Evolutionary conservation across 2,797 vertebrate genomes (phyloP).

Genomic region (Sebastes diploproa): DNA sequence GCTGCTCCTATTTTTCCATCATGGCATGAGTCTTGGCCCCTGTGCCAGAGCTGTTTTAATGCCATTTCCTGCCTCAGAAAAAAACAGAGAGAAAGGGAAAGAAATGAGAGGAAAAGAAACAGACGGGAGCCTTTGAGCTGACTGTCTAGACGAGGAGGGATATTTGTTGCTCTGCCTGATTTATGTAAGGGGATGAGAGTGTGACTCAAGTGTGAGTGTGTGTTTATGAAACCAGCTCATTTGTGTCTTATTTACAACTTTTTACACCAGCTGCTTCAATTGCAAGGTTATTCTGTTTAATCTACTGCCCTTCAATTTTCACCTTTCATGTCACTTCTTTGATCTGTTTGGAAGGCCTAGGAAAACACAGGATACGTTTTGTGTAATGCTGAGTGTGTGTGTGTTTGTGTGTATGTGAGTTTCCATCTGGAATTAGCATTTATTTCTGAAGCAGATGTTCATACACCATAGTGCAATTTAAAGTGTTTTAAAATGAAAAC

Average conservation of each 20-base stretch:
- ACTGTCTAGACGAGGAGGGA: conserved; percentile 76
- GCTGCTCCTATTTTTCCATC: conserved; percentile 36
- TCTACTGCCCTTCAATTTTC: neutral
- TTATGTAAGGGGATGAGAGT: conserved; percentile 37
- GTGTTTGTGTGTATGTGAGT: neutral
- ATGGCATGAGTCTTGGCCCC: conserved; percentile 21
- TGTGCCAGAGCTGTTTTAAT: conserved; percentile 66
- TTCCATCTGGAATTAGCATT: neutral
- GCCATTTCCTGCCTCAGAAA: conserved; percentile 68
- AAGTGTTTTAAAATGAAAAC: neutral
- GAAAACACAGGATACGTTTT: neutral
- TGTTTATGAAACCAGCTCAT: conserved; percentile 13
- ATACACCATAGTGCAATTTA: neutral
- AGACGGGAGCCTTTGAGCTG: conserved; percentile 72
- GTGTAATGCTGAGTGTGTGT: neutral
- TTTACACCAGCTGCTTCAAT: neutral
- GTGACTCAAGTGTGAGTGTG: neutral
- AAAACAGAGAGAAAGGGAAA: conserved; percentile 8
- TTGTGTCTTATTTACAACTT: neutral
- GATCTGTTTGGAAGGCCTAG: neutral
- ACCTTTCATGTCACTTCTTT: neutral
- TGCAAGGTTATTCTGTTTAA: neutral
- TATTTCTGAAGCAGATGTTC: neutral
- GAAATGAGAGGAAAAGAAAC: conserved; percentile 40
- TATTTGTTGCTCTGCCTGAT: conserved; percentile 67